Evolutionary conservation across 2,888 invertebrate species (phyloP), one percentile per base, ranked within the genome.

Genomic region (Leptopterna dolabrata): DNA sequence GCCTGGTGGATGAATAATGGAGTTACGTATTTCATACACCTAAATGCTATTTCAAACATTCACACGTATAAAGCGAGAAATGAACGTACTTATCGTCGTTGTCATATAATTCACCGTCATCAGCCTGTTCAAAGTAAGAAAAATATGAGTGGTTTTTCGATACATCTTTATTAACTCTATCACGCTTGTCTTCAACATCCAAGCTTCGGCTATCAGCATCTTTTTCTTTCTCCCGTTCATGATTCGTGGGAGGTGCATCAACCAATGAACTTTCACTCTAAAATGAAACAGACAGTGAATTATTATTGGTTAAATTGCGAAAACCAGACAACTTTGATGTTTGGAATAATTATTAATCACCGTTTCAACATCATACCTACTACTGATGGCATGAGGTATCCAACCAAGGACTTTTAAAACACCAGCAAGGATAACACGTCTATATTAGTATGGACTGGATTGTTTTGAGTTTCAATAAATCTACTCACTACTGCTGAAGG

Each of bases 61-160:
- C 4, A 36, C 36, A 36, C 36, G 2, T 36, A 7, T 2, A 36
- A 36, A 2, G 36, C 7, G 7, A 36, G 36, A 36, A 36, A 7
- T 36, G 7, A 7, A 41, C 86, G 91, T 91, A 94, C 94, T 93
- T 93, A 91, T 94, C 93, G 91, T 95, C 95, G 90, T 94, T 94
- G 87, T 95, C 94, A 81, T 94, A 93, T 88, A 93, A 93, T 71
- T 90, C 88, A 14, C 76, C 70, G 90, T 94, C 94, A 71, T 94
- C 94, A 3, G 94, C 92, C 51, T 93, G 92, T 91, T 95, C 95
- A 92, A 95, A 95, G 92, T 95, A 95, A 70, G 95, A 95, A 92
- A 94, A 95, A 92, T 95, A 95, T 27, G 63, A 24, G 90, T 94
- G 93, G 88, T 93, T 27, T 47, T 87, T 82, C 19, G 82, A 47